Percentiles rank a stretch among this genome's conserved stretches.
Conservation (phyloP, 1,140 invertebrate genomes). For the Drosophila sproati region DNA sequence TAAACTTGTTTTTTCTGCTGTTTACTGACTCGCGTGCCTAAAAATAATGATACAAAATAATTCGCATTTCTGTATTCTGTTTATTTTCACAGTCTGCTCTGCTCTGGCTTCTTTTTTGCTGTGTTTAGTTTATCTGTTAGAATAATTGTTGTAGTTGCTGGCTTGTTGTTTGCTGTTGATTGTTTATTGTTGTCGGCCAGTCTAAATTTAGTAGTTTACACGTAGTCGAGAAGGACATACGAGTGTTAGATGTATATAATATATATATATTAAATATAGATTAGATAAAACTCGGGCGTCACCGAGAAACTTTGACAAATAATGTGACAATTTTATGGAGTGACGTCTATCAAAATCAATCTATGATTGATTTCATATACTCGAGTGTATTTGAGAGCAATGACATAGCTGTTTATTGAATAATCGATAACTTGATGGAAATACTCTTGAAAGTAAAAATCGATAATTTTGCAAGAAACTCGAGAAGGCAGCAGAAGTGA, state of each 20-base stretch:
- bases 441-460: too few species aligned
- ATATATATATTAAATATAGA: too few species aligned
- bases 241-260: conserved; percentile 1
- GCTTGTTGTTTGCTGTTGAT: neutral
- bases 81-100: conserved; percentile 29
- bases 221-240: neutral
- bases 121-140: conserved; percentile 41
- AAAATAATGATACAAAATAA: conserved; percentile 49
- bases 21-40: conserved; percentile 45
- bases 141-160: conserved; percentile 39
- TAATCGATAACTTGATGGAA: too few species aligned
- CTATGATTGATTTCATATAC: neutral
- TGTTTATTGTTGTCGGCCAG: conserved; percentile 11
- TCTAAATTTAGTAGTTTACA: conserved; percentile 40
- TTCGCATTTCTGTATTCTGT: conserved; percentile 30
- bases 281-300: conserved; percentile 47
- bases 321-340: conserved; percentile 33
- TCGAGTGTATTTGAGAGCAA: too few species aligned
- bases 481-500: too few species aligned
- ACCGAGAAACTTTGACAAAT: conserved; percentile 1
- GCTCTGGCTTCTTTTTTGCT: neutral
- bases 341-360: neutral
- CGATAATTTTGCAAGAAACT: too few species aligned
- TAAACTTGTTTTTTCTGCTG: conserved; percentile 3
- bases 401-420: too few species aligned